Conservation (phyloP, 2,113 vertebrate species). For the Bothrops jararaca region DNA sequence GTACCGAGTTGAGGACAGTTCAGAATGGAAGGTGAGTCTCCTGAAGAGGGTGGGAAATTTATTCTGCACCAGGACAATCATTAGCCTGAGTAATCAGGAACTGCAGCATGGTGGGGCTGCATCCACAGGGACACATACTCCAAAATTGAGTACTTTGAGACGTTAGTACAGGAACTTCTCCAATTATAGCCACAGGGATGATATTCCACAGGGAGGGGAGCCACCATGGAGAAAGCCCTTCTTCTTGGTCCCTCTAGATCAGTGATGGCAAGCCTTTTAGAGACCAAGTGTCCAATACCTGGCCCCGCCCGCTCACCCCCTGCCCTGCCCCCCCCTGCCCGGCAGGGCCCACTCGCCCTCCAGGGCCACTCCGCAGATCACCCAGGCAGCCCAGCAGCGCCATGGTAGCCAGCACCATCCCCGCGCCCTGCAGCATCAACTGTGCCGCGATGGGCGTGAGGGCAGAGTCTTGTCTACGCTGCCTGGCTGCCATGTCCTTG, state of each 20-base stretch:
- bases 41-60: background rate
- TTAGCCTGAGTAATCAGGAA: background rate
- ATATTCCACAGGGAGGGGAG: background rate
- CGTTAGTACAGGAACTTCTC: background rate
- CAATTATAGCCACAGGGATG: background rate
- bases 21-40: conserved; percentile 87
- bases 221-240: background rate
- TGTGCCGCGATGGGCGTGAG: no score
- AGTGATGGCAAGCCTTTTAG: no score
- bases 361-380: no score
- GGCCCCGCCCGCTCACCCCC: no score
- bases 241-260: background rate
- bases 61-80: background rate
- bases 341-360: no score
- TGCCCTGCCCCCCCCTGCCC: no score
- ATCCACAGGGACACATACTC: background rate
- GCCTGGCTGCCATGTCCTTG: no score
- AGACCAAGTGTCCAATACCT: no score
- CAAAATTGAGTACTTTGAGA: background rate
- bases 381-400: no score
- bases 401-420: no score
- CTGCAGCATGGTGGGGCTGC: background rate
- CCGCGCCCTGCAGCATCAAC: no score
- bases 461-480: no score
- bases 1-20: conserved; percentile 91